These are phyloP conservation scores for Lithophane semibrunnea DNA, from an alignment of 2,888 invertebrate species.

Conservation along the genomic window DNA sequence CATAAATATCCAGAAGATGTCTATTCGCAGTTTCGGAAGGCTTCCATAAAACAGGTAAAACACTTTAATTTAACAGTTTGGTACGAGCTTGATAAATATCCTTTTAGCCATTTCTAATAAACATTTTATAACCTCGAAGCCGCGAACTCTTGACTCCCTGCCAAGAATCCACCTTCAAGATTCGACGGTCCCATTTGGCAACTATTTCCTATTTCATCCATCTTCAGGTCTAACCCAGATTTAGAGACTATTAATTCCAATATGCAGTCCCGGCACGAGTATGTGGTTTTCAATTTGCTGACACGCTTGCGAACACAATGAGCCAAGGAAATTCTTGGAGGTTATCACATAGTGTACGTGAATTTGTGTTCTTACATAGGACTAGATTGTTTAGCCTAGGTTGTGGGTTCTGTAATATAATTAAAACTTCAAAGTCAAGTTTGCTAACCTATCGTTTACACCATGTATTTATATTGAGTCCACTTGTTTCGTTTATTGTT, in stretches of 20 bases:
- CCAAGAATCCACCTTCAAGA: conserved; percentile 29
- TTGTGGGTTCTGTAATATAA: neutral
- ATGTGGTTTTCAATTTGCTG: conserved; percentile 47
- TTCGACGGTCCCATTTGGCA: conserved; percentile 20
- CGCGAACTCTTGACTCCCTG: conserved; percentile 20
- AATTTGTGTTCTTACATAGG: neutral
- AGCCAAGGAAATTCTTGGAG: neutral
- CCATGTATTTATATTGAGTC: no score
- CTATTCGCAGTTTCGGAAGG: conserved; percentile 12
- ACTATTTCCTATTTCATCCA: conserved; percentile 32
- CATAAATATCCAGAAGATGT: neutral
- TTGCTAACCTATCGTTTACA: neutral
- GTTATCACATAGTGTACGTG: neutral
- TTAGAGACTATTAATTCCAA: conserved; percentile 34
- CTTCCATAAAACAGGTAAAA: conserved; percentile 14
- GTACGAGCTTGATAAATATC: neutral
- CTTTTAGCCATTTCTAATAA: no score
- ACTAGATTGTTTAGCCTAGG: neutral
- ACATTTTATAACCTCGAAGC: no score
- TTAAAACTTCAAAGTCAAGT: neutral
- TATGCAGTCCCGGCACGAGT: neutral
- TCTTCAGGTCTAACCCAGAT: conserved; percentile 37
- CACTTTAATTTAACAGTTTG: neutral
- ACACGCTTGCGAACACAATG: conserved; percentile 10
- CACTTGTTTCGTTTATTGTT: neutral